Conservation (phyloP, 2,888 invertebrate species). For the Acanthosepion esculentum region DNA sequence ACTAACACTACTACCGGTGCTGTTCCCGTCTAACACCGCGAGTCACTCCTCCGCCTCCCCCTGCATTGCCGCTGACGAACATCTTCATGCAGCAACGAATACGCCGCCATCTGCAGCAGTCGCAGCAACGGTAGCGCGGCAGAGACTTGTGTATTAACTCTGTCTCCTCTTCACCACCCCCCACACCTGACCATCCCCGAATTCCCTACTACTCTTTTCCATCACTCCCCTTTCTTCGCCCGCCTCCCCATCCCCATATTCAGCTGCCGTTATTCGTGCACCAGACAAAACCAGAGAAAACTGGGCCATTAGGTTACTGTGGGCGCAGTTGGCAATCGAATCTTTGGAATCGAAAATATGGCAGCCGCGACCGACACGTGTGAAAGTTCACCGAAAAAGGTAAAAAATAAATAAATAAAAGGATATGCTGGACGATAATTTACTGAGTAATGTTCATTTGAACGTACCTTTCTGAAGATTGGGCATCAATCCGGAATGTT, state of each 20-base stretch:
- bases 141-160: background rate
- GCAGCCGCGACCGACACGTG: background rate
- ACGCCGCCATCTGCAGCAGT: background rate
- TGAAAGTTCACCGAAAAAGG: background rate
- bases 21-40: background rate
- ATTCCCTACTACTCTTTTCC: background rate
- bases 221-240: background rate
- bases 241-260: background rate
- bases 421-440: background rate
- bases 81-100: background rate
- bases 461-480: background rate
- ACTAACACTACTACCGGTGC: background rate
- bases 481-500: no score
- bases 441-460: background rate
- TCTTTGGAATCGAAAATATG: background rate
- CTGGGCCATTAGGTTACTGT: background rate
- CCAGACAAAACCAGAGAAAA: background rate
- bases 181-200: background rate
- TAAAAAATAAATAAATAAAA: no score
- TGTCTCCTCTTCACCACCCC: background rate
- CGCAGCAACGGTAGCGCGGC: background rate
- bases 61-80: background rate
- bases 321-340: constrained; percentile 17
- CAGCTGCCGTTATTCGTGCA: background rate
- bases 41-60: background rate